Conservation (phyloP, 2,797 vertebrate species). For the Dromococcyx pavoninus region DNA sequence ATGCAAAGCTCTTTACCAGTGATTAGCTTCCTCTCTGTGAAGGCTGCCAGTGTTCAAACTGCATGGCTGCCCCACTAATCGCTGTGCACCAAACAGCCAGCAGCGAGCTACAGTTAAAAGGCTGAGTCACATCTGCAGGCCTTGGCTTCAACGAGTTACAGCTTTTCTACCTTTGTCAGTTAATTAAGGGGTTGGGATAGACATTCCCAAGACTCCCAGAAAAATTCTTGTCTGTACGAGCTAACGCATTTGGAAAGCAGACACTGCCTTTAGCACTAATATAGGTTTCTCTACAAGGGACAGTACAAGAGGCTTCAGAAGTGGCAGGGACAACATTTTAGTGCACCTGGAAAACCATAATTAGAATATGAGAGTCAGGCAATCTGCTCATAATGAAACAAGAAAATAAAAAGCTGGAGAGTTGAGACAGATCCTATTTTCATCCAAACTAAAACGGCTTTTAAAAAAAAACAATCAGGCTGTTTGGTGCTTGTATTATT, state of each 20-base stretch:
- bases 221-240: neutral
- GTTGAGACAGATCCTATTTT: neutral
- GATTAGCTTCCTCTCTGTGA: neutral
- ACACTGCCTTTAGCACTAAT: neutral
- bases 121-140: conserved; percentile 12
- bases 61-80: neutral
- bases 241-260: neutral
- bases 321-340: neutral
- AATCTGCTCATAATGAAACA: neutral
- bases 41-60: neutral
- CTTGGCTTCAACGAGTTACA: neutral
- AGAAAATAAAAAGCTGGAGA: neutral
- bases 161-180: neutral
- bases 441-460: neutral
- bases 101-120: neutral
- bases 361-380: neutral
- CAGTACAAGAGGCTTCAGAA: neutral
- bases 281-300: neutral
- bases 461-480: neutral
- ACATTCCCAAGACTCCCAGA: neutral
- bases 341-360: neutral
- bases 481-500: neutral
- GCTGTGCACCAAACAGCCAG: neutral
- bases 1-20: neutral
- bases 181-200: neutral